Evolutionary conservation across 2,113 vertebrate species (phyloP).

Genomic region (Dolichallabes microphthalmus): DNA sequence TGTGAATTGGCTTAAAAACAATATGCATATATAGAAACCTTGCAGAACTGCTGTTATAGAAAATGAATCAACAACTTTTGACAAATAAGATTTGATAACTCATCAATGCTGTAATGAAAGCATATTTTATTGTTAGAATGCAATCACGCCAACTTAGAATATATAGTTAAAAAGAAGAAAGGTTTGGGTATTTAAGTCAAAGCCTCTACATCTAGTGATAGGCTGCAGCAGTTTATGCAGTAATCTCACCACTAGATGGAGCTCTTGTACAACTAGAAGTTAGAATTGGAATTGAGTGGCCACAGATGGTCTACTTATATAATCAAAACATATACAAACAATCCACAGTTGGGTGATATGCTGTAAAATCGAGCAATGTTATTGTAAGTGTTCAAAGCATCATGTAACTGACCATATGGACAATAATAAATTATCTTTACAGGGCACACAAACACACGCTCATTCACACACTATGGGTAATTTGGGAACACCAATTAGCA

Average conservation of each 20-base stretch:
- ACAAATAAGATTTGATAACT: background rate
- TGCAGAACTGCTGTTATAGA: background rate
- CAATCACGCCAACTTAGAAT: background rate
- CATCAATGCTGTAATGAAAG: background rate
- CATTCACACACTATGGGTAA: no score
- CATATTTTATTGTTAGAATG: background rate
- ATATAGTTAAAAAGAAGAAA: no score
- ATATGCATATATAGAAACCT: background rate
- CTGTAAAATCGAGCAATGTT: background rate
- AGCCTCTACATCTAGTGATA: background rate
- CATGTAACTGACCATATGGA: background rate
- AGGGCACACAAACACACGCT: no score
- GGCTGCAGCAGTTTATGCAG: background rate
- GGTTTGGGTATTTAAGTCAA: background rate
- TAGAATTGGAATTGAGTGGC: background rate
- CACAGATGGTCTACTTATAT: background rate
- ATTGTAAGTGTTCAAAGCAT: background rate
- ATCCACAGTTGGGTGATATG: background rate
- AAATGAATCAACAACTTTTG: background rate
- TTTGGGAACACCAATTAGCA: no score
- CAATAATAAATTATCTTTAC: background rate
- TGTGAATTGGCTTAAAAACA: background rate
- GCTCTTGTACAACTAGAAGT: background rate
- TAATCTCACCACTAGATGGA: slow-evolving; percentile 24
- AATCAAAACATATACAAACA: background rate